These are phyloP conservation scores for Zapornia atra DNA, from an alignment of 2,113 vertebrate species.

Conservation along the genomic window DNA sequence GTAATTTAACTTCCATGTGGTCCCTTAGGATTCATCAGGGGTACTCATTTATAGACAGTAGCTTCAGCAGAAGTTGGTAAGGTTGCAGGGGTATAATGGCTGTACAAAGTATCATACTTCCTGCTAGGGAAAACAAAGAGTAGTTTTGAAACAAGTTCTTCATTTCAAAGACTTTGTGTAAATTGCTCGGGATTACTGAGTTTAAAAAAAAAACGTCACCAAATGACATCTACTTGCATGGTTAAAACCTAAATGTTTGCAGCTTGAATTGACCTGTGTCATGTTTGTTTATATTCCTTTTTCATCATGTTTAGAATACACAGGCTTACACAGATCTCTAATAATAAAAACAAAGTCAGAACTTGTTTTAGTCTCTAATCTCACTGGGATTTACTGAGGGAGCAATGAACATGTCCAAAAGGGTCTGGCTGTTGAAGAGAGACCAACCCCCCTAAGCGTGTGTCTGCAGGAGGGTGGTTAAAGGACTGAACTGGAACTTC, in stretches of 20 bases:
- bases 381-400: not conserved
- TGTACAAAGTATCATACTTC: not conserved
- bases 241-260: not conserved
- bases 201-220: not conserved
- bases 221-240: not conserved
- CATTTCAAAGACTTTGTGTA: not conserved
- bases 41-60: not conserved
- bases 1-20: not conserved
- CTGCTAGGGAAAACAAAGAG: not conserved
- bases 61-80: not conserved
- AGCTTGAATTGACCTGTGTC: not conserved
- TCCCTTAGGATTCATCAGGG: not conserved
- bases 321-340: not conserved
- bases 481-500: not conserved
- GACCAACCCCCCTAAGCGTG: fast-evolving
- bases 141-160: not conserved
- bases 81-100: not conserved
- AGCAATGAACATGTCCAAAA: not conserved
- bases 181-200: not conserved
- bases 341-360: not conserved
- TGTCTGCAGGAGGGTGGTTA: not conserved
- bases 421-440: not conserved
- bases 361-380: not conserved
- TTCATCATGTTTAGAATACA: not conserved
- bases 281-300: not conserved